Evolutionary conservation across 2,113 vertebrate genomes (phyloP).

Genomic region (Sardina pilchardus): DNA sequence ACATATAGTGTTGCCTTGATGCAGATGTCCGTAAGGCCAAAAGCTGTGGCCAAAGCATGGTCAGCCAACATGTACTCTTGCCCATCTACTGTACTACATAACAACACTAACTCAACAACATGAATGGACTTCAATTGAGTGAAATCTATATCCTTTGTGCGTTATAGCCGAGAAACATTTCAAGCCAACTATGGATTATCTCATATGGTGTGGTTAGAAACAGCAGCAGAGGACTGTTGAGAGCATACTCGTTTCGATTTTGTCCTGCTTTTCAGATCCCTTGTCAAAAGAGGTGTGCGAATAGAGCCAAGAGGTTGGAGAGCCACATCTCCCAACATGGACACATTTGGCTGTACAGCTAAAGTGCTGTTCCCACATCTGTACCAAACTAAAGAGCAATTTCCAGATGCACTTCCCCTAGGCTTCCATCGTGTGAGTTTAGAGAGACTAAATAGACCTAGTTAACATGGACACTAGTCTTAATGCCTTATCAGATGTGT

Average conservation of each 20-base stretch:
- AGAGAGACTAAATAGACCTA: neutral
- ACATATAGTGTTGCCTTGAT: neutral
- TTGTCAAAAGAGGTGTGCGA: neutral
- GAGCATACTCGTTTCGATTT: neutral
- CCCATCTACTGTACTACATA: neutral
- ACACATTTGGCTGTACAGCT: neutral
- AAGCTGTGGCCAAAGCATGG: neutral
- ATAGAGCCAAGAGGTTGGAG: neutral
- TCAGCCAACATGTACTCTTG: neutral
- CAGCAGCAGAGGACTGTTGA: neutral
- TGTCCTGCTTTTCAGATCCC: neutral
- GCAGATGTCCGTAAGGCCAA: neutral
- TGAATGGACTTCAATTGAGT: neutral
- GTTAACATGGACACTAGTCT: neutral
- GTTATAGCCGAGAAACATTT: neutral
- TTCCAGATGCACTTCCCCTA: neutral
- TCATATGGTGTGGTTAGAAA: neutral
- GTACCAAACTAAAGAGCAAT: neutral
- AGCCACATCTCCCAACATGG: neutral
- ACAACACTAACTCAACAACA: neutral
- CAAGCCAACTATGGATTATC: neutral
- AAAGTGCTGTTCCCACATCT: neutral
- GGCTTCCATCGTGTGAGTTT: neutral
- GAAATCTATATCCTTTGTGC: neutral
- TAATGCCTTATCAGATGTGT: neutral